These are phyloP conservation scores for Promerops cafer DNA, from an alignment of 2,113 vertebrate genomes.

Conservation along the genomic window DNA sequence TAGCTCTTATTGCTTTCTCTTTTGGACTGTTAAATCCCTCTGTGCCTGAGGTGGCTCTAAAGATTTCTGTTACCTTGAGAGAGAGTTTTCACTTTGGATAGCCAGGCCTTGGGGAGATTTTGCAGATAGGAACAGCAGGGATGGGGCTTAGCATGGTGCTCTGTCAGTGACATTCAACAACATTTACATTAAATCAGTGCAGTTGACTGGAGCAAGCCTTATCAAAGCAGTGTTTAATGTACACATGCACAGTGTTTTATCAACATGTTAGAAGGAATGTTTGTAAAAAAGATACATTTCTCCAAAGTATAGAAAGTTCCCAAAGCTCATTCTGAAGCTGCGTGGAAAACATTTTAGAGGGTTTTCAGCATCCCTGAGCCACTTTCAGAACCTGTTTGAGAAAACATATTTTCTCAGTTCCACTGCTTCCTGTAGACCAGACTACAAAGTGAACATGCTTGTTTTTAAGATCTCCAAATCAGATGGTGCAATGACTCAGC, in stretches of 20 bases:
- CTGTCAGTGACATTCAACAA: not conserved
- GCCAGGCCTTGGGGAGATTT: not conserved
- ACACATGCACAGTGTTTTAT: not conserved
- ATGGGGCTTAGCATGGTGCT: not conserved
- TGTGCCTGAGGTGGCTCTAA: not conserved
- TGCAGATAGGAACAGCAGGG: not conserved
- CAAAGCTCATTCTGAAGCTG: not conserved
- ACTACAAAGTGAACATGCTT: not conserved
- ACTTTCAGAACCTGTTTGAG: not conserved
- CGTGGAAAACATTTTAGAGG: not conserved
- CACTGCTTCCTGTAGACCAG: not conserved
- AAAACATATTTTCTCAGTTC: not conserved
- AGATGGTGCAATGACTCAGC: not conserved
- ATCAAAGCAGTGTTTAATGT: not conserved
- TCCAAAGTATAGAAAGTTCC: not conserved
- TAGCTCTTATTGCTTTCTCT: not conserved
- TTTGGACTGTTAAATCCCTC: not conserved
- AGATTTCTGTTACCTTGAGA: not conserved
- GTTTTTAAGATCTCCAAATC: not conserved
- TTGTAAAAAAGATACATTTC: not conserved
- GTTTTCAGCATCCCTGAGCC: not conserved
- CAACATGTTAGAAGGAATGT: not conserved
- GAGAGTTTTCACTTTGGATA: not conserved
- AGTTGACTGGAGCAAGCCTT: not conserved
- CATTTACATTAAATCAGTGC: not conserved